Conservation (phyloP, 2,888 invertebrate species). For the Acronicta alni region DNA sequence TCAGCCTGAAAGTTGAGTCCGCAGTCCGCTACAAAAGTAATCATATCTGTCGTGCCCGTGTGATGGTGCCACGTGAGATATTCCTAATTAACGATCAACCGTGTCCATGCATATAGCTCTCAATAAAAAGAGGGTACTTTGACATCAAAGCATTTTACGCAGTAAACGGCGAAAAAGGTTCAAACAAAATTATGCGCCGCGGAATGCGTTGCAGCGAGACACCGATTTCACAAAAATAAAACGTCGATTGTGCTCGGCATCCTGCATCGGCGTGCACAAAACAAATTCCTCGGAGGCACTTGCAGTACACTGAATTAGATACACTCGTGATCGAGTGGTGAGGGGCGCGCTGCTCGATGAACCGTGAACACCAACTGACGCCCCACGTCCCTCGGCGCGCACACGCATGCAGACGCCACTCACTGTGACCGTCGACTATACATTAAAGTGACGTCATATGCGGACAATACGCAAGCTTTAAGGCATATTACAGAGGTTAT, state of each 20-base stretch:
- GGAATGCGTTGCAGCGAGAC: constrained; percentile 78
- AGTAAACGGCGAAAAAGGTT: constrained; percentile 70
- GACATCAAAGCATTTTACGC: constrained; percentile 73
- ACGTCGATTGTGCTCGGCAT: constrained; percentile 77
- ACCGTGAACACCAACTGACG: constrained; percentile 68
- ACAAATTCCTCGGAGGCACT: constrained; percentile 85
- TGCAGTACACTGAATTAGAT: constrained; percentile 85
- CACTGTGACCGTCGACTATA: constrained; percentile 22
- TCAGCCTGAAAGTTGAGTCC: constrained; percentile 21
- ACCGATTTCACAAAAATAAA: constrained; percentile 84
- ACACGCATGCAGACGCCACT: constrained; percentile 40
- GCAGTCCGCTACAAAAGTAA: constrained; percentile 53
- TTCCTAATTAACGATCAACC: constrained; percentile 50
- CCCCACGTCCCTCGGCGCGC: constrained; percentile 48
- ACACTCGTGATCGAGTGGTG: constrained; percentile 82
- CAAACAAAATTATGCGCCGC: constrained; percentile 74
- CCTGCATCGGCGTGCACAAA: constrained; percentile 81
- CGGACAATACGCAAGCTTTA: constrained; percentile 26
- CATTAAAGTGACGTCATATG: constrained; percentile 40
- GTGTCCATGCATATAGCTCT: constrained; percentile 42
- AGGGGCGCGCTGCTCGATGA: constrained; percentile 67
- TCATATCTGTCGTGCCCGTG: constrained; percentile 58
- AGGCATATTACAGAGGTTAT: constrained; percentile 41
- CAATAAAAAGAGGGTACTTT: constrained; percentile 52
- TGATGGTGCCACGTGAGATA: constrained; percentile 35